These are phyloP conservation scores for Diachasma alloeum DNA, from an alignment of 1,140 invertebrate species.

Conservation along the genomic window DNA sequence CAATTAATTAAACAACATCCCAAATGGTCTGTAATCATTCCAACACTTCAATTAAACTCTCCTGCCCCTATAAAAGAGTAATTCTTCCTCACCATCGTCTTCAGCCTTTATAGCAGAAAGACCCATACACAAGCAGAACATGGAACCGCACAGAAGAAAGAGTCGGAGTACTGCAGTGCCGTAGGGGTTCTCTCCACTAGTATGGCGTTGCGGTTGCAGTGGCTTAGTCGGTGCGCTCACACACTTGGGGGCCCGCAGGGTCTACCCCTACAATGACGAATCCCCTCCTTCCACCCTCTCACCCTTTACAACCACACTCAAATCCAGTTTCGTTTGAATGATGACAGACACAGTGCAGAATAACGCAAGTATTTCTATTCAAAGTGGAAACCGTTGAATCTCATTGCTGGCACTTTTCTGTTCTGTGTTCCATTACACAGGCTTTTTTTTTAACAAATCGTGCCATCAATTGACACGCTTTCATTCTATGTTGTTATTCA, in stretches of 20 bases:
- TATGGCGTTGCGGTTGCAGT: slow-evolving; percentile 1
- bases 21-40: too few species aligned
- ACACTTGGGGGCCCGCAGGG: background rate
- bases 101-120: background rate
- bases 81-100: background rate
- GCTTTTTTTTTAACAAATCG: background rate
- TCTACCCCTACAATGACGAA: background rate
- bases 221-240: background rate
- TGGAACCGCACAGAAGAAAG: background rate
- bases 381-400: background rate
- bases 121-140: background rate
- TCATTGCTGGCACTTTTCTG: background rate
- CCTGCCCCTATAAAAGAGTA: background rate
- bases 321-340: background rate
- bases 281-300: background rate
- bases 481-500: background rate
- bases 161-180: background rate
- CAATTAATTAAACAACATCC: too few species aligned
- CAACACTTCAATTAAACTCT: background rate
- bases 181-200: background rate
- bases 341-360: background rate
- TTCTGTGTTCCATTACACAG: background rate
- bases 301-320: background rate
- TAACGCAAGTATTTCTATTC: background rate
- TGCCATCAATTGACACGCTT: background rate